phyloP scores from a whole-genome alignment of 2,888 invertebrate species.

The Tipula lateralis region DNA sequence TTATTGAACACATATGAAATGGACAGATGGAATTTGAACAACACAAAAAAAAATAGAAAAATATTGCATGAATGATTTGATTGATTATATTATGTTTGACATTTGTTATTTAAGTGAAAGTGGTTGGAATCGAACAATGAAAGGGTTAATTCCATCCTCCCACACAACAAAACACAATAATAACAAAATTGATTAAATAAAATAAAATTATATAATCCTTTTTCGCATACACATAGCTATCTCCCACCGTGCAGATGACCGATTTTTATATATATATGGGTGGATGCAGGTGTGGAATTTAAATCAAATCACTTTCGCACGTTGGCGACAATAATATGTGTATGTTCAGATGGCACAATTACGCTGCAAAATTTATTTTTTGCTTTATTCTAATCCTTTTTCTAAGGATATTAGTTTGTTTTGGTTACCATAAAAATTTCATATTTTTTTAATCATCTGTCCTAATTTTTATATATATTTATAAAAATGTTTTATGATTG shows the following conservation, averaged over 20 bases:
- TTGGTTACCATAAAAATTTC: neutral
- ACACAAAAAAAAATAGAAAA: neutral
- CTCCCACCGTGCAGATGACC: neutral
- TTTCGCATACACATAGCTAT: neutral
- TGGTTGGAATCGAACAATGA: neutral
- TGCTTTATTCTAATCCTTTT: constrained; percentile 25
- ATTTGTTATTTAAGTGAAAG: neutral
- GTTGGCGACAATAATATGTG: neutral
- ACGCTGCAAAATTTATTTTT: constrained; percentile 13
- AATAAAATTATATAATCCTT: neutral
- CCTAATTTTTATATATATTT: constrained; percentile 4
- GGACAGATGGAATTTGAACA: constrained; percentile 20
- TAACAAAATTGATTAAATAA: constrained; percentile 2
- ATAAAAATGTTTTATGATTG: constrained; percentile 12
- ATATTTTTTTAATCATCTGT: neutral
- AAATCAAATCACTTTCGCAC: neutral
- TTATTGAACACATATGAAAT: neutral
- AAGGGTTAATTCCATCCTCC: neutral
- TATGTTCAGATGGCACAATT: constrained; percentile 27
- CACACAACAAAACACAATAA: neutral
- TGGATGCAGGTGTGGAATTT: neutral
- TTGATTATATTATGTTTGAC: constrained; percentile 4
- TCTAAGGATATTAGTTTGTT: neutral
- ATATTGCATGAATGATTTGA: constrained; percentile 21
- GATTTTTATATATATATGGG: neutral